Base-by-base conservation (phyloP, 2,888 invertebrate species). In the Gastracanthus pulcherrimus region DNA sequence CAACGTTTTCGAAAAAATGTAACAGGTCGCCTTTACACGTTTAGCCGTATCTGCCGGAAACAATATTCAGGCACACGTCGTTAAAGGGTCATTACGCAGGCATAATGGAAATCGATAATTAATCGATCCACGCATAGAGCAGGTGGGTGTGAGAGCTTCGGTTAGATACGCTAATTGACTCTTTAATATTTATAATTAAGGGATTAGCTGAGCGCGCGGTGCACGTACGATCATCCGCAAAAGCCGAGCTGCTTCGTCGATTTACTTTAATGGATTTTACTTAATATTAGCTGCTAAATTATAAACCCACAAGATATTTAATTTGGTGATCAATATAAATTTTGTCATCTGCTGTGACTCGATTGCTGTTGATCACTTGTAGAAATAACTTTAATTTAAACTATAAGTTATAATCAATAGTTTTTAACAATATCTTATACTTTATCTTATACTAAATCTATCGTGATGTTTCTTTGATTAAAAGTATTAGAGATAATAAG, bases 41-140 rank as follows among this genome's bases (percentile, higher is more conserved):
- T 31, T 62, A 19, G 9, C 62, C 29, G 41, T 31, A 48, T 69
- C 4, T n/a, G n/a, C 13, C 11, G 64, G 55, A 74, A 75, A 72
- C 76, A 79, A 78, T 81, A 79, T 86, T 84, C 79, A 81, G 82
- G 81, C 79, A 82, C 78, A 82, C 76, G 66, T 82, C 82, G 84
- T 88, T 88, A 88, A 87, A 85, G 86, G 86, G 83, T 86, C 85
- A 86, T 88, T 87, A 87, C 86, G 81, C 77, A 82, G 79, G 84
- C 83, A 81, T 86, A 86, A 87, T 86, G 86, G 84, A 85, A 88
- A 88, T 88, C 86, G 86, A 87, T 88, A 87, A 88, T 89, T 87
- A 87, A 88, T 88, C 87, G 86, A 88, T 80, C 31, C 62, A 23
- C 41, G 51, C 51, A 74, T 11, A 70, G n/a, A n/a, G 60, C 75